A percentile compares a stretch with the other conserved stretches of the same genome.
Evolutionary conservation across 2,113 vertebrate species (phyloP).

Genomic region (Gulo gulo): DNA sequence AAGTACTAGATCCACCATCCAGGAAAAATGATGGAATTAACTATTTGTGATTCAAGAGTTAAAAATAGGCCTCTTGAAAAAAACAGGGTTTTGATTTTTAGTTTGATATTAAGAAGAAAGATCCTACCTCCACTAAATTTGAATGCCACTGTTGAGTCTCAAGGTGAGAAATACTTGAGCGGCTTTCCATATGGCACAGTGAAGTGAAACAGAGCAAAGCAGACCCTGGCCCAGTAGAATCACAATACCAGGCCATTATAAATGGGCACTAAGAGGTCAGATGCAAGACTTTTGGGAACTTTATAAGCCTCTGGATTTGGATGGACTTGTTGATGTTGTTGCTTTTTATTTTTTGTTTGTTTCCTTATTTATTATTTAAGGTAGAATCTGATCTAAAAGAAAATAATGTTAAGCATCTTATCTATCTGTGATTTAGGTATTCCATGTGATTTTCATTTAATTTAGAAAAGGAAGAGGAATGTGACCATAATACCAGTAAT

Average conservation of each 20-base stretch:
- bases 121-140: not conserved
- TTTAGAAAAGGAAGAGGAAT: not conserved
- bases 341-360: not conserved
- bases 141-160: not conserved
- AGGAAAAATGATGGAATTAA: not conserved
- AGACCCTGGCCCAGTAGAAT: not conserved
- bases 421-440: not conserved
- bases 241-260: not conserved
- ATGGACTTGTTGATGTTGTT: not conserved
- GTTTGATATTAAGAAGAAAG: not conserved
- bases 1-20: not conserved
- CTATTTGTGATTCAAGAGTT: not conserved
- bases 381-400: not conserved
- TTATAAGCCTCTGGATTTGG: not conserved
- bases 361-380: not conserved
- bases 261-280: not conserved
- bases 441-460: not conserved
- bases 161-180: not conserved
- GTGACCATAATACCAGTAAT: not conserved
- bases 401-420: not conserved
- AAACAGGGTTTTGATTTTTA: not conserved
- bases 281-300: not conserved
- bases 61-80: not conserved
- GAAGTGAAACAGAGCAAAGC: not conserved
- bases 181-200: not conserved